Evolutionary conservation across 2,797 vertebrate species (phyloP).

Genomic region (Naso thynnoides): DNA sequence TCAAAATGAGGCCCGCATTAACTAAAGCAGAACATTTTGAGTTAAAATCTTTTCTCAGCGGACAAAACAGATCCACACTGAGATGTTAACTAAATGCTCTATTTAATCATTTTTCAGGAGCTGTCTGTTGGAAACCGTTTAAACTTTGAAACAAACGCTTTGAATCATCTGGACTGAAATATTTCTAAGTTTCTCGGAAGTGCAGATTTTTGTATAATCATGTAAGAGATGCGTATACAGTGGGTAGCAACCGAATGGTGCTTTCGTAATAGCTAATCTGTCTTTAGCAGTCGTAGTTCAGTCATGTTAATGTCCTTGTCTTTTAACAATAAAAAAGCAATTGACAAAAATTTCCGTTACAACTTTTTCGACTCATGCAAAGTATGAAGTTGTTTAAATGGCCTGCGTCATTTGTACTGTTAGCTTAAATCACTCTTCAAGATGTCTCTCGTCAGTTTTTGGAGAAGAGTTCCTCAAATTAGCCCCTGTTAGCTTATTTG

Average conservation of each 20-base stretch:
- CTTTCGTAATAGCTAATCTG: not conserved
- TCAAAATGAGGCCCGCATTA: slow-evolving; percentile 40
- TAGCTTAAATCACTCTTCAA: not conserved
- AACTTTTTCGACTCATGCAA: not conserved
- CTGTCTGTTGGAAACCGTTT: fast-evolving
- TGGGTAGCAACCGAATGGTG: not conserved
- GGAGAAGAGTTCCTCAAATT: not conserved
- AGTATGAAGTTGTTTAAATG: not conserved
- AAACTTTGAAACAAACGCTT: not conserved
- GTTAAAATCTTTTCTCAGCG: not conserved
- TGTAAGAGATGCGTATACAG: not conserved
- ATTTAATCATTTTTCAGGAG: not conserved
- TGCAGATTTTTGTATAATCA: not conserved
- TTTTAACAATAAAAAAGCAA: not conserved
- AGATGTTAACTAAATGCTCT: not conserved
- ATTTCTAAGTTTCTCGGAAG: slow-evolving; percentile 4
- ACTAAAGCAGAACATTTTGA: slow-evolving; percentile 5
- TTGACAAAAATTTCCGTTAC: not conserved
- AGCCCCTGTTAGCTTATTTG: not conserved
- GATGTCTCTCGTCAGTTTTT: not conserved
- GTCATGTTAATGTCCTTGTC: not conserved
- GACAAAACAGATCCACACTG: not conserved
- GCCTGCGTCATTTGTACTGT: not conserved
- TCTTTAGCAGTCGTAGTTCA: not conserved
- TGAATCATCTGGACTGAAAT: not conserved